These are phyloP conservation scores for Epinotia demarniana DNA, from an alignment of 2,888 invertebrate species.

Conservation along the genomic window DNA sequence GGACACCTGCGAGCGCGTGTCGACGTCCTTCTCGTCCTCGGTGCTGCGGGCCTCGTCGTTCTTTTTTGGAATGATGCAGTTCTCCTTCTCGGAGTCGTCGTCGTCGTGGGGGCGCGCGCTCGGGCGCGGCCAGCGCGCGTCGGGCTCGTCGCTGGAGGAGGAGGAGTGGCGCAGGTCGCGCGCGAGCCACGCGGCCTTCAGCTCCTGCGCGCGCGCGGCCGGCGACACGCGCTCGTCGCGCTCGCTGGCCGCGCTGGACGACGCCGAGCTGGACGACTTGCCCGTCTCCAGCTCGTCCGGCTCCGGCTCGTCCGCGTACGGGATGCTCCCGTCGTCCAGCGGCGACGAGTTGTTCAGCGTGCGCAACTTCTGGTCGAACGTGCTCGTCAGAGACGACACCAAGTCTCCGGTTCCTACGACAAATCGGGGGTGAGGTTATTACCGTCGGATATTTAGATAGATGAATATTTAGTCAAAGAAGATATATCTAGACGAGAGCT, in stretches of 20 bases:
- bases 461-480: conserved; percentile 34
- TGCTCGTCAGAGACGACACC: conserved; percentile 92
- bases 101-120: conserved; percentile 52
- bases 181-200: conserved; percentile 79
- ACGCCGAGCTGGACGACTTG: conserved; percentile 65
- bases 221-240: conserved; percentile 58
- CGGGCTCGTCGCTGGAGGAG: conserved; percentile 67
- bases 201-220: conserved; percentile 69
- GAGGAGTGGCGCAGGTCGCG: conserved; percentile 73
- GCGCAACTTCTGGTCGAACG: conserved; percentile 93
- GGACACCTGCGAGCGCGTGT: conserved; percentile 87
- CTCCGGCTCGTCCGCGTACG: conserved; percentile 88
- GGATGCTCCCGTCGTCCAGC: conserved; percentile 88
- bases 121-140: conserved; percentile 50
- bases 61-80: conserved; percentile 59
- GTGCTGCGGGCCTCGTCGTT: conserved; percentile 74
- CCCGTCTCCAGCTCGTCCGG: conserved; percentile 75
- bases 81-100: conserved; percentile 77
- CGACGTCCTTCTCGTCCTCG: conserved; percentile 92
- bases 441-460: conserved; percentile 1
- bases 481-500: conserved; percentile 34
- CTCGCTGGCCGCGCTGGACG: conserved; percentile 60
- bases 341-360: conserved; percentile 88
- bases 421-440: conserved; percentile 54
- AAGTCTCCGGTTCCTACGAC: conserved; percentile 92